These are phyloP conservation scores for Vidua chalybeata DNA, from an alignment of 2,113 vertebrate genomes.

Conservation along the genomic window DNA sequence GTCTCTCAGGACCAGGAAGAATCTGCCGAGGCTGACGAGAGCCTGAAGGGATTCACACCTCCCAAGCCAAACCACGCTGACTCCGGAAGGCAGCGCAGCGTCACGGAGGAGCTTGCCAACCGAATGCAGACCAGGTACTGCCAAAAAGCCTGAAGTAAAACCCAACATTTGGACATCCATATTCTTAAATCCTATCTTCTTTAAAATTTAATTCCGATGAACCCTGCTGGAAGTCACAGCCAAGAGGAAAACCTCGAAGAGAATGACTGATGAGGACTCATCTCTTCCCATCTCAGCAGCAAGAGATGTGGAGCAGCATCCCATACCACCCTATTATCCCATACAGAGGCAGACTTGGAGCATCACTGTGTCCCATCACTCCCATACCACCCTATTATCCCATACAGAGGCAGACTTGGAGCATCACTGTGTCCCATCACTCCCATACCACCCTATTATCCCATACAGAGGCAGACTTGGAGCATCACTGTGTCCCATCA, in stretches of 20 bases:
- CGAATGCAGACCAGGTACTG: conserved; percentile 24
- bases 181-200: conserved; percentile 31
- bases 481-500: background rate
- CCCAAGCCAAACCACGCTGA: background rate
- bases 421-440: background rate
- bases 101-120: background rate
- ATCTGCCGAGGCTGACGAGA: background rate
- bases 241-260: conserved; percentile 21
- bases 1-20: background rate
- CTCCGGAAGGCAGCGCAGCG: background rate
- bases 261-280: background rate
- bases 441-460: background rate
- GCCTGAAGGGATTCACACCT: conserved; percentile 33
- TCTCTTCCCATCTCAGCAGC: background rate
- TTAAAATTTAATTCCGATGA: conserved; percentile 13
- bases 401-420: background rate
- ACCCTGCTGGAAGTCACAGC: conserved; percentile 2
- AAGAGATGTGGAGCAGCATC: background rate
- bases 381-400: background rate
- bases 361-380: background rate
- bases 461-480: background rate
- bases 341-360: background rate
- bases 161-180: conserved; percentile 56
- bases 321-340: background rate
- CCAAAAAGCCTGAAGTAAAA: conserved; percentile 57